These are phyloP conservation scores for Tinamus guttatus DNA, from an alignment of 2,113 vertebrate genomes.

Conservation along the genomic window DNA sequence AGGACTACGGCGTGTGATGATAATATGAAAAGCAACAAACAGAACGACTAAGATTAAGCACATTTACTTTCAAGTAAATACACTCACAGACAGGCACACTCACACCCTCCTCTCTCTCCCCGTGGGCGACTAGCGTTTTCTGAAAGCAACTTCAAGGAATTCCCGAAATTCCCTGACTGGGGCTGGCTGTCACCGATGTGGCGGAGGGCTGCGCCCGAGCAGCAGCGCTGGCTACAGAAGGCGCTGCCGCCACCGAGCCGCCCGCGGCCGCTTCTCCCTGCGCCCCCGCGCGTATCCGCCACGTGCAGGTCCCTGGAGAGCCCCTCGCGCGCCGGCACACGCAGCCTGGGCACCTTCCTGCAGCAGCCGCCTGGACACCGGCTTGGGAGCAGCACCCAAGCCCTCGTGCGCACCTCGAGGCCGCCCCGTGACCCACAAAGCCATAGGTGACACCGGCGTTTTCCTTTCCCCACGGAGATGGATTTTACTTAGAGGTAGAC, in stretches of 20 bases:
- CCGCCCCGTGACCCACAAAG: fast-evolving
- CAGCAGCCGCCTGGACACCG: neutral
- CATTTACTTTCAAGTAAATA: neutral
- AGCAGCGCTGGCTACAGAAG: neutral
- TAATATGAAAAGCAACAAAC: neutral
- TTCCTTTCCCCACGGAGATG: neutral
- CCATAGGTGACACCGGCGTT: neutral
- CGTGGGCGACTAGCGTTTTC: neutral
- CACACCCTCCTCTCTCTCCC: neutral
- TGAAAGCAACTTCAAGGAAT: neutral
- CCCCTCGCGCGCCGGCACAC: neutral
- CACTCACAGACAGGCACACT: neutral
- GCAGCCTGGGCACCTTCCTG: neutral
- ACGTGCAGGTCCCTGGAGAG: neutral
- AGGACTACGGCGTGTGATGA: neutral
- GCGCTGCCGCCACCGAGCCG: neutral
- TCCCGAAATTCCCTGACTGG: neutral
- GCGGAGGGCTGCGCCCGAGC: neutral
- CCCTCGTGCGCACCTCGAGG: neutral
- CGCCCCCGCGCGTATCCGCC: neutral
- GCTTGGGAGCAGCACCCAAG: neutral
- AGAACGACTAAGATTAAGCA: neutral
- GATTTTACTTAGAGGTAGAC: neutral
- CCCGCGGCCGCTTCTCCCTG: neutral
- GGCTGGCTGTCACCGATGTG: too few relatives aligned